Conservation (phyloP, 2,888 invertebrate genomes). For the Yponomeuta sedellus region DNA sequence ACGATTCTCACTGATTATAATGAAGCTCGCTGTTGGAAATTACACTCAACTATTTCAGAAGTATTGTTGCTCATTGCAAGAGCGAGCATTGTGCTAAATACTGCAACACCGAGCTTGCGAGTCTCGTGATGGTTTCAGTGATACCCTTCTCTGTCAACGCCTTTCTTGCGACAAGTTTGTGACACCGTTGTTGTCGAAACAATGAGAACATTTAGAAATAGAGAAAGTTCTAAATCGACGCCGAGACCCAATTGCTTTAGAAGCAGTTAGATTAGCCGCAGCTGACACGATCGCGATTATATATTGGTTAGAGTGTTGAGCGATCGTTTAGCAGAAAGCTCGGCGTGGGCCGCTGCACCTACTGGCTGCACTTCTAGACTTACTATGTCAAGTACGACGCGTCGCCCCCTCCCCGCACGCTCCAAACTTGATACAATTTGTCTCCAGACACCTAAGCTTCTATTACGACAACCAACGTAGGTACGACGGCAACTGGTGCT, state of each 20-base stretch:
- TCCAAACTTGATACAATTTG: conserved; percentile 36
- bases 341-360: conserved; percentile 71
- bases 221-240: too few relatives aligned
- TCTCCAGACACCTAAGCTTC: conserved; percentile 25
- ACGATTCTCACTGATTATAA: background rate
- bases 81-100: too few relatives aligned
- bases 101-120: background rate
- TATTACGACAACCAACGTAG: conserved; percentile 29
- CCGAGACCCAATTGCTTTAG: too few relatives aligned
- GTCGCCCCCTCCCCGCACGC: conserved; percentile 53
- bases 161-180: too few relatives aligned
- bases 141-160: background rate
- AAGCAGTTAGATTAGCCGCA: too few relatives aligned
- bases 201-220: too few relatives aligned
- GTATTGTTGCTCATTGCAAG: background rate
- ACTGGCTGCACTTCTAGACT: conserved; percentile 71
- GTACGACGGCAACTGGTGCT: conserved; percentile 29
- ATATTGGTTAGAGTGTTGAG: background rate
- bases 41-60: background rate
- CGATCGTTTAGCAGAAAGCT: conserved; percentile 14
- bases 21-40: background rate
- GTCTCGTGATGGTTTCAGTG: background rate
- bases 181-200: too few relatives aligned
- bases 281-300: background rate
- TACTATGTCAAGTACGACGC: conserved; percentile 76